Percentiles rank a stretch among this genome's conserved stretches.
phyloP scores from a whole-genome alignment of 2,888 invertebrate genomes.

The Eupithecia tripunctaria region DNA sequence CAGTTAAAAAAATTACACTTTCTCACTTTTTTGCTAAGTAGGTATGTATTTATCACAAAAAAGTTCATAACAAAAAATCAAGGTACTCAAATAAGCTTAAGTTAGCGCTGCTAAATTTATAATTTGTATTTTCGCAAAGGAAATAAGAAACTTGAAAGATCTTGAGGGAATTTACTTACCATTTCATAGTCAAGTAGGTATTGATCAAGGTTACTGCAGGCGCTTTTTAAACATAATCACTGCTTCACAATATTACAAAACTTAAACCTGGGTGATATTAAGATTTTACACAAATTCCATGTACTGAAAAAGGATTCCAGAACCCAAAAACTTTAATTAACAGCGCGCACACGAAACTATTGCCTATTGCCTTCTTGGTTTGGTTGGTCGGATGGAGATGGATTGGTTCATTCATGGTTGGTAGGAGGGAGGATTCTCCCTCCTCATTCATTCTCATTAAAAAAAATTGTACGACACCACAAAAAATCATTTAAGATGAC shows the following conservation, averaged over 20 bases:
- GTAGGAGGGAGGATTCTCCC: too few species aligned
- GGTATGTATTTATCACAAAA: background rate
- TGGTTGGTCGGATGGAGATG: background rate
- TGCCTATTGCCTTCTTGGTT: constrained; percentile 2
- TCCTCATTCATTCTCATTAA: too few species aligned
- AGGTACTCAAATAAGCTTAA: background rate
- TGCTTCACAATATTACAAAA: constrained; percentile 22
- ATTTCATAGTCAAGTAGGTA: constrained; percentile 48
- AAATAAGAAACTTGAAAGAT: constrained; percentile 6
- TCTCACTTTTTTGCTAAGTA: background rate
- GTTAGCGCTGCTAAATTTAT: background rate
- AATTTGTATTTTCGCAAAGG: background rate
- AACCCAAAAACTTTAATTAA: background rate
- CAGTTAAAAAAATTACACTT: background rate
- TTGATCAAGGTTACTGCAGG: constrained; percentile 57
- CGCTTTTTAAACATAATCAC: constrained; percentile 32
- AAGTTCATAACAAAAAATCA: background rate
- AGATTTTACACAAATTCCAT: background rate
- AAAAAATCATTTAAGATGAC: background rate
- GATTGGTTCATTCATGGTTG: too few species aligned
- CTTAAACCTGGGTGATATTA: constrained; percentile 7
- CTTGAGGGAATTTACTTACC: constrained; percentile 50
- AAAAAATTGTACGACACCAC: background rate
- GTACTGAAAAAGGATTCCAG: background rate
- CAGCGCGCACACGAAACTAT: constrained; percentile 3